These are phyloP conservation scores for Pseudorhiza aurosa DNA, from an alignment of 30 jellyfish, hydroid and myxozoan species.

Conservation along the genomic window DNA sequence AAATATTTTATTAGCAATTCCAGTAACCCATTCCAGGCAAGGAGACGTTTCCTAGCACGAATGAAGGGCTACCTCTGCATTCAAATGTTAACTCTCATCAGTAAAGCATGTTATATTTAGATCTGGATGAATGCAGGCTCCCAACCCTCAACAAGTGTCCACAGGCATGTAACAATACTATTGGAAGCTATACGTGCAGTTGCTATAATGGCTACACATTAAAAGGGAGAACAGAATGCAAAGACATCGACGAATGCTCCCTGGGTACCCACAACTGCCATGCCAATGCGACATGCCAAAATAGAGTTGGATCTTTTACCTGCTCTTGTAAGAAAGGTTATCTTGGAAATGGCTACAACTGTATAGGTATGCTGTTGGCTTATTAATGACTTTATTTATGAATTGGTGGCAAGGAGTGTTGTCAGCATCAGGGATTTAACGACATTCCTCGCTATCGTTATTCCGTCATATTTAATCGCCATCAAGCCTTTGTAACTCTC, in stretches of 20 bases:
- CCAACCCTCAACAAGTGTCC: neutral
- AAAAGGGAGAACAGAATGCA: neutral
- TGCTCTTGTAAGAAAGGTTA: slow-evolving; percentile 4
- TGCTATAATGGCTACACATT: neutral
- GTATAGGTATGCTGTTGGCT: neutral
- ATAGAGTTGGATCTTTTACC: neutral
- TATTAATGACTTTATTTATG: too few species aligned
- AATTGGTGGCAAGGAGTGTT: too few species aligned
- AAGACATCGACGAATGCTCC: slow-evolving; percentile 13
- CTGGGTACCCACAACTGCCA: neutral
- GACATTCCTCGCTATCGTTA: too few species aligned
- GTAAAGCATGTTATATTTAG: neutral
- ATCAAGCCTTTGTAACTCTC: too few species aligned
- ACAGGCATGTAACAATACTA: neutral
- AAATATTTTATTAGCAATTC: too few species aligned
- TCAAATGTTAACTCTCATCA: too few species aligned
- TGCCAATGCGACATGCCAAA: neutral
- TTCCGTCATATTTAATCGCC: too few species aligned
- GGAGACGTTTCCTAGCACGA: too few species aligned
- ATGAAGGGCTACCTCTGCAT: too few species aligned
- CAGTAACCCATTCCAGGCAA: too few species aligned
- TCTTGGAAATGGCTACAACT: neutral
- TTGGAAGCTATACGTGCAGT: slow-evolving; percentile 1
- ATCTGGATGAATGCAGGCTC: neutral
- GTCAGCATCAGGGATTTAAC: too few species aligned